A percentile compares a stretch with the other conserved stretches of the same genome.
Evolutionary conservation across 2,888 invertebrate genomes (phyloP).

Genomic region (Brachycybe producta): DNA sequence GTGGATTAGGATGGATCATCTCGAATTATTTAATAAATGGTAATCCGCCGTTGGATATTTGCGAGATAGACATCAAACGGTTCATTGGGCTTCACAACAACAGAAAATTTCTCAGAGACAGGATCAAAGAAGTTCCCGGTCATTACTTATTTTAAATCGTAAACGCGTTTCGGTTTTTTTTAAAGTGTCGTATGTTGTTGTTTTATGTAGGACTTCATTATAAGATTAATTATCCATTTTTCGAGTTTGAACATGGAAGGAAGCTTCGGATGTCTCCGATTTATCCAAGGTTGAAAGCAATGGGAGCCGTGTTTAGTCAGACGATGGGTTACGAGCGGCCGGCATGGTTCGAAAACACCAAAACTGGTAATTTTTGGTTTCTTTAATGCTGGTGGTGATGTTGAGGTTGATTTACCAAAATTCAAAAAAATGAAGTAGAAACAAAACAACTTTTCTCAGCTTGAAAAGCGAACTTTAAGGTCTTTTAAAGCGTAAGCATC

Average conservation of each 20-base stretch:
- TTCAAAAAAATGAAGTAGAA: too few species aligned
- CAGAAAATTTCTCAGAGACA: constrained; percentile 74
- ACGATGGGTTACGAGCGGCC: constrained; percentile 97
- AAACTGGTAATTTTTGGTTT: constrained; percentile 20
- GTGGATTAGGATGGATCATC: constrained; percentile 82
- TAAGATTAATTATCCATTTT: constrained; percentile 65
- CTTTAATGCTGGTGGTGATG: too few species aligned
- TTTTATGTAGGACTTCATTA: constrained; percentile 49
- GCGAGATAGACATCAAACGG: constrained; percentile 75
- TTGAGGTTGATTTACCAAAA: too few species aligned
- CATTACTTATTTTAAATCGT: constrained; percentile 21
- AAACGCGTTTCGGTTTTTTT: constrained; percentile 13
- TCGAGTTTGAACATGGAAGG: constrained; percentile 73
- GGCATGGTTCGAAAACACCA: constrained; percentile 61
- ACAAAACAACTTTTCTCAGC: too few species aligned
- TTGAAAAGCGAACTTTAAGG: too few species aligned
- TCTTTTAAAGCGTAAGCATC: too few species aligned
- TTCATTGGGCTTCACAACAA: constrained; percentile 91
- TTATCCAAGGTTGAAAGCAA: constrained; percentile 76
- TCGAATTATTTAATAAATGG: constrained; percentile 77
- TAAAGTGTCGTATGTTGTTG: too few species aligned
- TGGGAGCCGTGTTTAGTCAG: constrained; percentile 89
- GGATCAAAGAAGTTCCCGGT: constrained; percentile 86
- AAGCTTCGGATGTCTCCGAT: constrained; percentile 89
- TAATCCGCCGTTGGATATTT: constrained; percentile 66